A percentile compares a stretch with the other conserved stretches of the same genome.
Evolutionary conservation across 2,888 invertebrate genomes (phyloP).

Genomic region (Acanthosepion lycidas): DNA sequence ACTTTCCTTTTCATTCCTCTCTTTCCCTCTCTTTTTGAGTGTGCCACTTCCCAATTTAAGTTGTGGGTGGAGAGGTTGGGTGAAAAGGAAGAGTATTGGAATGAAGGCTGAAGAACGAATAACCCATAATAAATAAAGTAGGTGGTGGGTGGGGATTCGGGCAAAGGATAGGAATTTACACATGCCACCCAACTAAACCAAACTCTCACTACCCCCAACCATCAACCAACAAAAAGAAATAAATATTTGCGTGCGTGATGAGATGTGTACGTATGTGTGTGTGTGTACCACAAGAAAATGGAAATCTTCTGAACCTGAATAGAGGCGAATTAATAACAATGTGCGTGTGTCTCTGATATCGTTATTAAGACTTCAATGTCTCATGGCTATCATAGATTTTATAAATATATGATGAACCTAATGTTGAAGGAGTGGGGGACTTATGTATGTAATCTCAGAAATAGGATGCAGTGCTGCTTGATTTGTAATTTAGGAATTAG

Average conservation of each 20-base stretch:
- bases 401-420: no score
- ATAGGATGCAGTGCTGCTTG: no score
- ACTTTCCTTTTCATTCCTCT: background rate
- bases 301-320: no score
- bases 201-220: background rate
- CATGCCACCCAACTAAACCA: background rate
- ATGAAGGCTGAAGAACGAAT: background rate
- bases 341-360: no score
- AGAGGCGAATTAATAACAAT: no score
- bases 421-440: no score
- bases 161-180: conserved; percentile 1
- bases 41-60: background rate
- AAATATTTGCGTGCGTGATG: background rate
- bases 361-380: no score
- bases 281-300: no score
- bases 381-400: no score
- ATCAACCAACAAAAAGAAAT: background rate
- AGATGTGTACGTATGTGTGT: no score
- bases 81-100: background rate
- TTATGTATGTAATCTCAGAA: no score
- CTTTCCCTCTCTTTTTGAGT: background rate
- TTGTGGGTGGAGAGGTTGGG: background rate
- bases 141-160: background rate
- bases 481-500: no score
- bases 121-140: background rate